Base-by-base conservation (phyloP, 2,888 invertebrate species). In the Drosophila prostipennis region DNA sequence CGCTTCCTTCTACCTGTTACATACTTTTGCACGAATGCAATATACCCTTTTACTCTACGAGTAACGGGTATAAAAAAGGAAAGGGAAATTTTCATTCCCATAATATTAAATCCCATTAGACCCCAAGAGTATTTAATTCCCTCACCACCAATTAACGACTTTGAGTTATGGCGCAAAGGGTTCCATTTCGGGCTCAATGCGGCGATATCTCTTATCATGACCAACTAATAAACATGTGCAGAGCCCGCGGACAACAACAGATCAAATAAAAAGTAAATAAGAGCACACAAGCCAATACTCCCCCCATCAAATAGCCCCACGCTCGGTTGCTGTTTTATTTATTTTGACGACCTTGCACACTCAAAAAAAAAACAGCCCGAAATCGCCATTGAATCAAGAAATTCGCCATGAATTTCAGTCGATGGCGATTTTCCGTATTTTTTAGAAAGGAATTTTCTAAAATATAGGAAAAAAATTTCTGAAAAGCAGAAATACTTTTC, bases 301-400 rank as follows among this genome's bases (percentile, higher is more conserved):
- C 29, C 51, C 10, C 26, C 34, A 39, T 16, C 37, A 14, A 10
- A 57, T 40, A 29, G 45, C 26, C 29, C 26, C 34, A 45, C 32
- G 43, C 37, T 55, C 29, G 37, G 57, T 34, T 37, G 52, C 34
- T 53, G 53, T 49, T 51, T 73, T 79, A 55, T 74, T 70, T 70
- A 51, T 71, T 78, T 64, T 46, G 46, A 68, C 80, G 81, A 78
- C 81, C 81, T 82, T 81, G 81, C n/a, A n/a, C n/a, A n/a, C n/a
- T n/a, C n/a, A n/a, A n/a, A n/a, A n/a, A n/a, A n/a, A n/a, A n/a
- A n/a, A n/a, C n/a, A n/a, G n/a, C n/a, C n/a, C n/a, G n/a, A n/a
- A n/a, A n/a, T n/a, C n/a, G n/a, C n/a, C n/a, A n/a, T n/a, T n/a
- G n/a, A n/a, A n/a, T n/a, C n/a, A n/a, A n/a, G n/a, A n/a, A n/a